Conservation (phyloP, 2,797 vertebrate species). For the Argya squamiceps region DNA sequence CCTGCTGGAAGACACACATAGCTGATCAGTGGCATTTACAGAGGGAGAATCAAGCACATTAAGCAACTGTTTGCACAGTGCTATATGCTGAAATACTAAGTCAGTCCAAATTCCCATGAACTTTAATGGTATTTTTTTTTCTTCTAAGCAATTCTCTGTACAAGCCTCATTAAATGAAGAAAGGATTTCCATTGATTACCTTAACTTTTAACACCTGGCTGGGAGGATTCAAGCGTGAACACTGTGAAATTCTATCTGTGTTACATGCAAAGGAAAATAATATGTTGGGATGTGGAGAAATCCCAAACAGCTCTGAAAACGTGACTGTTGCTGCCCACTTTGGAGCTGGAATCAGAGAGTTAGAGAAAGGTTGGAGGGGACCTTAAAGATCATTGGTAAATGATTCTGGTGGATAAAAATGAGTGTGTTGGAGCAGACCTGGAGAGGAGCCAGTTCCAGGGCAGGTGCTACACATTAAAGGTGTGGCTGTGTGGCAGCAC, state of each 20-base stretch:
- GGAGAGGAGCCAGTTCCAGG: not conserved
- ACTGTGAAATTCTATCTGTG: not conserved
- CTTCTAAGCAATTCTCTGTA: not conserved
- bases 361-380: no score
- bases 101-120: slow-evolving; percentile 40
- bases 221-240: not conserved
- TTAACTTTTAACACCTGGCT: not conserved
- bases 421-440: not conserved
- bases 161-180: slow-evolving; percentile 2
- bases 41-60: not conserved
- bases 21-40: slow-evolving; percentile 32
- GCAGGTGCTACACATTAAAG: not conserved
- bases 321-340: not conserved
- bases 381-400: not conserved
- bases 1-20: not conserved
- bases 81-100: not conserved
- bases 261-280: not conserved
- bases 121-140: slow-evolving; percentile 30
- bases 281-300: not conserved
- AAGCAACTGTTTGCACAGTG: slow-evolving; percentile 6
- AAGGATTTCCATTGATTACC: not conserved
- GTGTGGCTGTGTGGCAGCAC: not conserved
- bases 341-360: not conserved
- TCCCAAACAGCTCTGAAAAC: accelerated
- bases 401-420: not conserved